phyloP scores from a whole-genome alignment of 64 coral and sea anemone genomes.

The Pocillopora verrucosa region DNA sequence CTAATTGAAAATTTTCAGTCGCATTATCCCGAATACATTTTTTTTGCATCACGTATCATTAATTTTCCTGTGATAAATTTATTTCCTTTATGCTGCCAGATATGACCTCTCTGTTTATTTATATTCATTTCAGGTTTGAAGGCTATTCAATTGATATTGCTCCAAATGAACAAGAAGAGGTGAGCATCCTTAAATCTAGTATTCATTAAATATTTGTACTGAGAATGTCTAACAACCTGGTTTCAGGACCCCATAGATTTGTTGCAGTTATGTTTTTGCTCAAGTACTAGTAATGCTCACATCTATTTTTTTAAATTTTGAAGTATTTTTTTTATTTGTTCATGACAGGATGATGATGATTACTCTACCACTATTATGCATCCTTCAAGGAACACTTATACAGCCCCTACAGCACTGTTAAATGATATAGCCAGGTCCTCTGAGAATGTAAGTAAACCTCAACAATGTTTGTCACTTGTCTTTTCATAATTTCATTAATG shows the following conservation, averaged over 20 bases:
- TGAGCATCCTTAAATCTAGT: conserved; percentile 8
- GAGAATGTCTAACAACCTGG: no score
- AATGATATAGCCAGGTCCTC: conserved; percentile 81
- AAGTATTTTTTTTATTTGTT: not conserved
- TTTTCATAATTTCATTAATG: no score
- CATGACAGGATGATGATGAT: conserved; percentile 94
- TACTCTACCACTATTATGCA: conserved; percentile 76
- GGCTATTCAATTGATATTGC: conserved; percentile 91
- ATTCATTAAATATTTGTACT: no score
- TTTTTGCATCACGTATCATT: no score
- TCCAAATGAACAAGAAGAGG: conserved; percentile 97
- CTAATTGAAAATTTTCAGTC: no score
- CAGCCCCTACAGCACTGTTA: conserved; percentile 82
- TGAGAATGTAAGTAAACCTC: conserved; percentile 67
- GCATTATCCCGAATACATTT: no score
- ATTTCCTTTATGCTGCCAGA: no score
- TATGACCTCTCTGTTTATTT: not conserved
- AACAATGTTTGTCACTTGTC: not conserved
- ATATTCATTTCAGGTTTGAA: conserved; percentile 75
- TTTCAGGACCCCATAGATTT: no score
- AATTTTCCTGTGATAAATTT: no score
- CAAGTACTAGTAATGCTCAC: not conserved
- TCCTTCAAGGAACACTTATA: conserved; percentile 65
- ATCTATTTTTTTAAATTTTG: not conserved
- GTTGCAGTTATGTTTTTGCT: not conserved